phyloP scores from a whole-genome alignment of 92 coral and sea anemone species.

The Siderastrea radians region DNA sequence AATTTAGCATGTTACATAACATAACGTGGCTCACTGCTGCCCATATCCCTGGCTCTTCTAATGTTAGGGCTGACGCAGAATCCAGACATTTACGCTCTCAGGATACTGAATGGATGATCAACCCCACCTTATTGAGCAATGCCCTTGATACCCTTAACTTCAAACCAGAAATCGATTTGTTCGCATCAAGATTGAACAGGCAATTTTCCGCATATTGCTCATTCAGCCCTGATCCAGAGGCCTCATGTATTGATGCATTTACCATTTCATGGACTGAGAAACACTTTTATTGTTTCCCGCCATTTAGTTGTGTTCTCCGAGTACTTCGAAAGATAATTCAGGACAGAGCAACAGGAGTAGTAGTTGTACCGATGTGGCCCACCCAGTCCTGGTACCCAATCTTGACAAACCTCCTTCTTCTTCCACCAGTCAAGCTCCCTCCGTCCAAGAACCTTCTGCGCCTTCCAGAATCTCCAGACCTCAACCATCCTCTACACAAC shows the following conservation, averaged over 20 bases:
- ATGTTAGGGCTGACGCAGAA: conserved; percentile 64
- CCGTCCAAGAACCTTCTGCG: conserved; percentile 56
- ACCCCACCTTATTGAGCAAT: conserved; percentile 3
- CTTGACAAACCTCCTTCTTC: conserved; percentile 33
- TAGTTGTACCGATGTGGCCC: conserved; percentile 66
- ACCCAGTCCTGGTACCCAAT: conserved; percentile 70
- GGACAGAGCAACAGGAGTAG: conserved; percentile 58
- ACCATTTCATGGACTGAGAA: conserved; percentile 60
- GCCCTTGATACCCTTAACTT: conserved; percentile 50
- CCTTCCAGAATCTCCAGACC: conserved; percentile 56
- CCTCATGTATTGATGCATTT: conserved; percentile 55
- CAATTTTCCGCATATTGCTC: conserved; percentile 60
- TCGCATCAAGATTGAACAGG: conserved; percentile 66
- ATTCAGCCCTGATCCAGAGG: conserved; percentile 66
- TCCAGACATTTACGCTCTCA: conserved; percentile 42
- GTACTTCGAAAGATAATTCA: conserved; percentile 47
- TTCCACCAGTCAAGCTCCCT: conserved; percentile 42
- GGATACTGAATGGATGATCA: conserved; percentile 68
- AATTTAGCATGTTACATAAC: conserved; percentile 52
- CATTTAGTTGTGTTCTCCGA: conserved; percentile 65
- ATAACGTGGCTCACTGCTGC: conserved; percentile 65
- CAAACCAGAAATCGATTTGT: conserved; percentile 59
- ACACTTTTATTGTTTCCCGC: conserved; percentile 64
- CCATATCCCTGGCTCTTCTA: conserved; percentile 62
- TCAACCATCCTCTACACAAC: conserved; percentile 53